Percentiles rank a stretch among this genome's conserved stretches.
Conservation (phyloP, 2,113 vertebrate species). For the Scytalopus superciliaris region DNA sequence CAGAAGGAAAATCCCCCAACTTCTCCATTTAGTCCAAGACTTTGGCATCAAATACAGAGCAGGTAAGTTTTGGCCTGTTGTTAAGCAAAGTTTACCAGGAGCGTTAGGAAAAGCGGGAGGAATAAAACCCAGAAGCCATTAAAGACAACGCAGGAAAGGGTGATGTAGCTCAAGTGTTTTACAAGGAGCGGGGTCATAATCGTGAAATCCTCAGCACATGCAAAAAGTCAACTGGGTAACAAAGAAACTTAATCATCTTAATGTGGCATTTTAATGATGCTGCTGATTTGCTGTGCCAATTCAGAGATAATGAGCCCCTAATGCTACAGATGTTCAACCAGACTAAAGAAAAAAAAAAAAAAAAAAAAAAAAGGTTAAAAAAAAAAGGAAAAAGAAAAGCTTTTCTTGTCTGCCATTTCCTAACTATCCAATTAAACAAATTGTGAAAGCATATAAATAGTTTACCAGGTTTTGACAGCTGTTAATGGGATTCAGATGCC, state of each 20-base stretch:
- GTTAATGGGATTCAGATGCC: conserved; percentile 74
- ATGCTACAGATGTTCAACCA: conserved; percentile 81
- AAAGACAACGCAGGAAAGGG: conserved; percentile 55
- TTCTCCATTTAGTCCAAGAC: neutral
- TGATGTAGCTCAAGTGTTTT: conserved; percentile 74
- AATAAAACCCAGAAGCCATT: conserved; percentile 16
- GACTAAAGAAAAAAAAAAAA: conserved; percentile 63
- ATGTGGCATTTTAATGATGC: conserved; percentile 80
- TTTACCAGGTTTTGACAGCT: conserved; percentile 80
- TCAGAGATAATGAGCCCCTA: conserved; percentile 80
- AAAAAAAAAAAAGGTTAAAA: neutral
- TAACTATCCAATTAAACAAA: conserved; percentile 81
- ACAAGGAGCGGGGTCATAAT: conserved; percentile 77
- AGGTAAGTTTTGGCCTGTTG: neutral
- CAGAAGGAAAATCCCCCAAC: neutral
- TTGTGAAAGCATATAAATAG: conserved; percentile 76
- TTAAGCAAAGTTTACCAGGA: conserved; percentile 44
- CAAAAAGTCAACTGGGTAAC: conserved; percentile 79
- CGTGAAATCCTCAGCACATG: conserved; percentile 73
- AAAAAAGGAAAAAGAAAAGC: conserved; percentile 6
- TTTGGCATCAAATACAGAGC: neutral
- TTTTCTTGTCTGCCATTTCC: conserved; percentile 72
- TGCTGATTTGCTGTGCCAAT: conserved; percentile 80
- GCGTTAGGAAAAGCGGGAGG: neutral
- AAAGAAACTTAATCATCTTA: conserved; percentile 82